Evolutionary conservation across 2,888 invertebrate species (phyloP), one percentile per base, ranked within the genome.

Genomic region (Nomada fabriciana): DNA sequence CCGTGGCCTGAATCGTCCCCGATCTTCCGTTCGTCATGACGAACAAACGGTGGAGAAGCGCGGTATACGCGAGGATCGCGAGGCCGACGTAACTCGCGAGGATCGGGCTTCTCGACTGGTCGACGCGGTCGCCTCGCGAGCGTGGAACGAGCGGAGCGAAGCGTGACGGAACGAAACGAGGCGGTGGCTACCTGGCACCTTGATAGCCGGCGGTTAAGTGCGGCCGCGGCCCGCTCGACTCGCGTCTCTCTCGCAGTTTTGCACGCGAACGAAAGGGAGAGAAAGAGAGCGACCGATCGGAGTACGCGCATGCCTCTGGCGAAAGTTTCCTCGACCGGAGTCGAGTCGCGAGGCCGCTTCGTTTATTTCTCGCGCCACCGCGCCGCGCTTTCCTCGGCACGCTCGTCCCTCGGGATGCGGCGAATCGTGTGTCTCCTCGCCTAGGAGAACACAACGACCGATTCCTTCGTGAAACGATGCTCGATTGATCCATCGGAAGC

Each of bases 131-230:
- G 25, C 18, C 42, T 47, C 60, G 65, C 60, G 65, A 43, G 59
- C 25, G 59, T 13, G 20, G 59, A 25, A 29, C 43, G 47, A 47
- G 42, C 25, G 55, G 60, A 76, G 60, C 75, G 53, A 60, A 61
- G 50, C 75, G 76, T 52, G 42, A 42, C 74, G 68, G 42, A 74
- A 23, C 68, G 61, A 29, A 60, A 69, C 52, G 52, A 25, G 50
- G 47, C 36, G 64, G 42, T 65, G 47, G 42, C 71, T 64, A 90
- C 89, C 88, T 88, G 86, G 88, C 90, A 89, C 89, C 89, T 87
- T 88, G 91, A 90, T 88, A 89, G 91, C 88, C 92, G 90, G 85
- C 91, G 91, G 90, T 91, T 91, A 89, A 92, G 91, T 93, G 93
- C 91, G 89, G 90, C 80, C 86, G 84, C 84, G 87, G 77, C 73